Evolutionary conservation across 2,113 vertebrate species (phyloP), one percentile per base, ranked within the genome.

Genomic region (Aviceda subcristata): DNA sequence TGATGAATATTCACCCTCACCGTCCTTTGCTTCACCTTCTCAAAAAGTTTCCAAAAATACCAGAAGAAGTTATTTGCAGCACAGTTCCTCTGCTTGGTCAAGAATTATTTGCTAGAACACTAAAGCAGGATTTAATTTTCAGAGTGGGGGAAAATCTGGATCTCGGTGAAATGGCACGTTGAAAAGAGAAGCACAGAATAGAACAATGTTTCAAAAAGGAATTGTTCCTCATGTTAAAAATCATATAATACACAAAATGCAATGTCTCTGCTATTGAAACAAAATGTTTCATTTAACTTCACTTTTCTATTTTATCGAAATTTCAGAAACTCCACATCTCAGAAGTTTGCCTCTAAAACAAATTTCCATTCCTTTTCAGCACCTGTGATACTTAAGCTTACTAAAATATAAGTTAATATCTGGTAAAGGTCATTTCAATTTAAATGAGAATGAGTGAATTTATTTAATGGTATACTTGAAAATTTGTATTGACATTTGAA

Each of bases 401-500:
- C 23, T 56, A 71, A 78, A 94, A 63, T 22, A 2, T 16, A 83
- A 38, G n/a, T 36, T 94, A 93, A 39, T 80, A 92, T 32, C 36
- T 81, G 32, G 32, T 77, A 96, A 97, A 94, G 86, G 68, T 87
- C 39, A 92, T 72, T 89, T 80, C 57, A 90, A 73, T 92, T 94
- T 91, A 75, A 15, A 6, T 94, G 48, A 2, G 3, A 93, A 84
- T 48, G 36, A 88, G 45, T 48, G 50, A 81, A 63, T 72, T 76
- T 92, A 83, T 80, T 90, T 92, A 92, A 96, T 94, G 11, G 3
- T 30, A 71, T 27, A 48, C 90, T 79, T 92, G 85, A 94, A 93
- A 92, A 89, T 76, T 72, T 36, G 77, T 82, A 67, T 15, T 94
- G 95, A 92, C 73, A 94, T 97, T 86, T 92, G 73, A 94, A 64